A percentile compares a stretch with the other conserved stretches of the same genome.
These are phyloP conservation scores for Parnassius apollo DNA, from an alignment of 2,888 invertebrate species.

Conservation along the genomic window DNA sequence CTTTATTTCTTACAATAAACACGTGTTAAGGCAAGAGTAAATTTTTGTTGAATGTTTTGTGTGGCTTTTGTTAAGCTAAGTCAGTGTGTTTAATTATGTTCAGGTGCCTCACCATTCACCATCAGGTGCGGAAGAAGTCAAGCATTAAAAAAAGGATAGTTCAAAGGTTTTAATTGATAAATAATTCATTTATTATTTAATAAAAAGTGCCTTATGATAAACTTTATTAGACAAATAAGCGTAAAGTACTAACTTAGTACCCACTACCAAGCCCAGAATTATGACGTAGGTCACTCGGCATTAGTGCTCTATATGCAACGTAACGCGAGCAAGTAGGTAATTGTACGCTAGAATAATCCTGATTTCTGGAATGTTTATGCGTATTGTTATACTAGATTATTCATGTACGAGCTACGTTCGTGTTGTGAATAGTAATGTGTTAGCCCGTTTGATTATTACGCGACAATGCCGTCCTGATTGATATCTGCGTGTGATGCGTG, in stretches of 20 bases:
- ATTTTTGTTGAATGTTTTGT: too few species aligned
- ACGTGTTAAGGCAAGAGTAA: too few species aligned
- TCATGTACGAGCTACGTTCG: constrained; percentile 48
- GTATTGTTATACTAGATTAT: constrained; percentile 60
- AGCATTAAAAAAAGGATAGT: too few species aligned
- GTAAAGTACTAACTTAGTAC: neutral
- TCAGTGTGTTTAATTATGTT: too few species aligned
- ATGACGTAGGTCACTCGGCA: constrained; percentile 22
- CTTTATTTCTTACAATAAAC: too few species aligned
- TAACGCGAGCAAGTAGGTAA: constrained; percentile 33
- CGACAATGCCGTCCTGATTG: constrained; percentile 29
- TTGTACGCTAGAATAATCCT: constrained; percentile 42
- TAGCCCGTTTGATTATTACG: constrained; percentile 35
- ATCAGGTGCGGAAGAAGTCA: too few species aligned
- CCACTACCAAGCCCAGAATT: constrained; percentile 20
- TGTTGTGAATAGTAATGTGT: constrained; percentile 54
- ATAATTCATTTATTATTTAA: too few species aligned
- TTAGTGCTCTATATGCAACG: constrained; percentile 17
- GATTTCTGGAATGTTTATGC: constrained; percentile 63
- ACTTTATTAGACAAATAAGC: constrained; percentile 23
- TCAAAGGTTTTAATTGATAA: too few species aligned
- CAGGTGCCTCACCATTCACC: too few species aligned
- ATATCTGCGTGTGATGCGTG: too few species aligned
- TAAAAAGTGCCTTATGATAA: neutral
- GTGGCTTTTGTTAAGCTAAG: too few species aligned